Percentiles rank a stretch among this genome's conserved stretches.
These are phyloP conservation scores for Pristionchus arcanus DNA, from an alignment of 2,888 invertebrate species.

Conservation along the genomic window DNA sequence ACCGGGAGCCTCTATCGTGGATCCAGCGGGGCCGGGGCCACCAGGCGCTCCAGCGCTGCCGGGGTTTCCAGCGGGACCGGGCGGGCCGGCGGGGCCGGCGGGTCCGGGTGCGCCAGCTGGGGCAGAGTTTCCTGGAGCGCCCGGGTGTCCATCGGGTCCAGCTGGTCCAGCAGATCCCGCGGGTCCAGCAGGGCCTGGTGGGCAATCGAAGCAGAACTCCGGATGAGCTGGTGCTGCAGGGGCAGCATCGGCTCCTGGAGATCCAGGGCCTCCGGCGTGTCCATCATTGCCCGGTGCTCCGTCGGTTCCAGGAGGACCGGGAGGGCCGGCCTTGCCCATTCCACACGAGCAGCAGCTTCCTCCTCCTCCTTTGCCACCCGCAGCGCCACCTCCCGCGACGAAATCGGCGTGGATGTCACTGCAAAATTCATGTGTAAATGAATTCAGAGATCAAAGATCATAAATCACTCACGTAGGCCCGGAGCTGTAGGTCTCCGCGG, in stretches of 20 bases:
- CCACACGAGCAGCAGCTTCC: constrained; percentile 44
- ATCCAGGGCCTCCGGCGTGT: constrained; percentile 18
- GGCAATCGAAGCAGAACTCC: constrained; percentile 53
- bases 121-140: constrained; percentile 14
- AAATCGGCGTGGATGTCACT: constrained; percentile 30
- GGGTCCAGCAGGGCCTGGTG: constrained; percentile 53
- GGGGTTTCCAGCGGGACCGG: constrained; percentile 54
- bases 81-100: constrained; percentile 45
- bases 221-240: constrained; percentile 47
- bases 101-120: constrained; percentile 43
- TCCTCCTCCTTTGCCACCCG: neutral
- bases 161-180: constrained; percentile 43
- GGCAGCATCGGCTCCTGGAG: constrained; percentile 33
- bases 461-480: constrained; percentile 23
- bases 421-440: neutral
- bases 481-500: neutral
- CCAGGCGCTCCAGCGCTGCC: constrained; percentile 10
- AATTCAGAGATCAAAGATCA: neutral
- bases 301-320: constrained; percentile 16
- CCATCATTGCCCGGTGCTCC: constrained; percentile 42
- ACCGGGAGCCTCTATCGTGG: constrained; percentile 33
- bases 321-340: constrained; percentile 35
- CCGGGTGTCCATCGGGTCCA: constrained; percentile 49
- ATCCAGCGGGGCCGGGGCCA: constrained; percentile 50
- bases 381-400: constrained; percentile 19